Percentiles rank a stretch among this genome's conserved stretches.
Evolutionary conservation across 1,140 invertebrate genomes (phyloP).

Genomic region (Brachystomella parvula): DNA sequence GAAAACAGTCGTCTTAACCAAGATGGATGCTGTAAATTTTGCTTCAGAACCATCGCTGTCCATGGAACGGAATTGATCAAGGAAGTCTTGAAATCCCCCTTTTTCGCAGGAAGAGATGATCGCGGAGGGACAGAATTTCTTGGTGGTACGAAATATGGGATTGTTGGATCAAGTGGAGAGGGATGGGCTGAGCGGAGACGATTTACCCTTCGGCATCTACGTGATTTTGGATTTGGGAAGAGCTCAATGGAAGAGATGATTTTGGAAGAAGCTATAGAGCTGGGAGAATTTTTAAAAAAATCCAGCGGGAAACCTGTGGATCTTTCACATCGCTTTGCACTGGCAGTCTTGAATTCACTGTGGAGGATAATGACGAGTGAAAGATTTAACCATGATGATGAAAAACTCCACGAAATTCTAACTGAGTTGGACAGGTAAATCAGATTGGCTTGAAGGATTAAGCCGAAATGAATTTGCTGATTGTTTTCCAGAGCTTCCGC

Average conservation of each 20-base stretch:
- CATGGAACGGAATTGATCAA: background rate
- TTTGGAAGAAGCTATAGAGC: conserved; percentile 30
- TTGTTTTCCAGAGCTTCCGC: background rate
- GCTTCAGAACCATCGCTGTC: background rate
- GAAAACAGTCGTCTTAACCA: too few relatives aligned
- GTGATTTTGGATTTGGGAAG: conserved; percentile 35
- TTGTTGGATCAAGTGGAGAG: conserved; percentile 15
- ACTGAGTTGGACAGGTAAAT: conserved; percentile 7
- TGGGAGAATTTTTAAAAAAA: conserved; percentile 13
- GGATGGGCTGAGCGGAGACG: conserved; percentile 33
- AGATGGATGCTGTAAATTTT: too few relatives aligned
- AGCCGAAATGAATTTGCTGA: background rate
- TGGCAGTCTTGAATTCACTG: conserved; percentile 20
- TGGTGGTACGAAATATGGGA: background rate
- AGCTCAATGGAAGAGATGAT: conserved; percentile 29
- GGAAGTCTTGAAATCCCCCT: background rate
- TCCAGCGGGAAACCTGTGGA: conserved; percentile 3
- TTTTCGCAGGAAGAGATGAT: background rate
- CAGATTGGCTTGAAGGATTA: background rate
- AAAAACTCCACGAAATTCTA: conserved; percentile 11
- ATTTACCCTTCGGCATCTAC: conserved; percentile 29
- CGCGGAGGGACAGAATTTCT: background rate
- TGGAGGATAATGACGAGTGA: conserved; percentile 20
- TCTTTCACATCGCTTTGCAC: conserved; percentile 2
- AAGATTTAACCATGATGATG: conserved; percentile 20